Conservation (phyloP, 2,113 vertebrate species). For the Cnemophilus loriae region DNA sequence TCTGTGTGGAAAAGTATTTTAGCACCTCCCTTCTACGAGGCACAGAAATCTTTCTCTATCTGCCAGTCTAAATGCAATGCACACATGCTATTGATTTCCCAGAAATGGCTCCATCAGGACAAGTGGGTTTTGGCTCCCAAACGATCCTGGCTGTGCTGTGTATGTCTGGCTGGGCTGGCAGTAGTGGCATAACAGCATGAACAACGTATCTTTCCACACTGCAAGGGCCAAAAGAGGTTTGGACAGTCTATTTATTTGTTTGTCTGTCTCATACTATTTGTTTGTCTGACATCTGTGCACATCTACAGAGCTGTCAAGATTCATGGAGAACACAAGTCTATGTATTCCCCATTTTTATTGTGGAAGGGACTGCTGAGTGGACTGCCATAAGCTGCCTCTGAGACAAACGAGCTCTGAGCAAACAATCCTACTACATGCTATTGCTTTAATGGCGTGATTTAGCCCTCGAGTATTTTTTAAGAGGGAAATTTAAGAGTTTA, state of each 20-base stretch:
- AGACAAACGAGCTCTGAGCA: not conserved
- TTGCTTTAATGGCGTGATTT: not conserved
- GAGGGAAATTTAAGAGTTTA: not conserved
- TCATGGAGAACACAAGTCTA: not conserved
- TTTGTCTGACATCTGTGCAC: not conserved
- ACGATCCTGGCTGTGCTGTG: not conserved
- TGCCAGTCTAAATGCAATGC: not conserved
- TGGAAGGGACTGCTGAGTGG: not conserved
- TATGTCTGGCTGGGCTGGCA: not conserved
- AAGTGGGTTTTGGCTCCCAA: not conserved
- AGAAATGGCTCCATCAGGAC: not conserved
- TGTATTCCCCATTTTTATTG: not conserved
- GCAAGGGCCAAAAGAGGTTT: not conserved
- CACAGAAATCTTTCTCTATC: not conserved
- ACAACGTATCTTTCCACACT: not conserved
- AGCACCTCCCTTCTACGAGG: not conserved
- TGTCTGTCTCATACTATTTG: not conserved
- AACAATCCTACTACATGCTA: not conserved
- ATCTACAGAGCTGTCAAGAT: not conserved
- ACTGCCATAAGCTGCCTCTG: not conserved
- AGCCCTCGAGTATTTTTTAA: not conserved
- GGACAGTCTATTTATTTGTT: not conserved
- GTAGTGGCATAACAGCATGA: not conserved
- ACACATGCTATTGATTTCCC: not conserved
- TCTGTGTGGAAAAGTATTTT: not conserved